Percentiles rank a stretch among this genome's conserved stretches.
Conservation (phyloP, 2,888 invertebrate genomes). For the Lepidonotus clava region DNA sequence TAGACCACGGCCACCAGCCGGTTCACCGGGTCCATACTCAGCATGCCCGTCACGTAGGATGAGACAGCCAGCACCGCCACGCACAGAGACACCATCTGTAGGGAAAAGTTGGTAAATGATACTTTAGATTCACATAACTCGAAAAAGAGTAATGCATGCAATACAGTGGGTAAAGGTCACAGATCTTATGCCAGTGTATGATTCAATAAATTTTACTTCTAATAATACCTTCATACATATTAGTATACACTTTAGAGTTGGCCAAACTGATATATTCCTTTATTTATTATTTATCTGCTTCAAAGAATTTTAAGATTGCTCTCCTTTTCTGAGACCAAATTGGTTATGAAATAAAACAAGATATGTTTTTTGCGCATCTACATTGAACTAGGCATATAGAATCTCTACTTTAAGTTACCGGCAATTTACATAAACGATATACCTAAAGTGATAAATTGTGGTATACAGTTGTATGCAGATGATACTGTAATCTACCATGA, state of each 20-base stretch:
- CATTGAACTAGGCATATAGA: no score
- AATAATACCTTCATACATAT: no score
- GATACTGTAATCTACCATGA: no score
- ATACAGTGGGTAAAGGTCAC: not conserved
- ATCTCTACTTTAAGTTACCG: no score
- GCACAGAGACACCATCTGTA: constrained; percentile 67
- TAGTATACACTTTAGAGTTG: no score
- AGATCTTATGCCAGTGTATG: not conserved
- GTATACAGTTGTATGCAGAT: no score
- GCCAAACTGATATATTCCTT: not conserved
- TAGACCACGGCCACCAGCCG: constrained; percentile 62
- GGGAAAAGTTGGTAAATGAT: not conserved
- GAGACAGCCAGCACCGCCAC: constrained; percentile 66
- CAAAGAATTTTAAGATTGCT: not conserved
- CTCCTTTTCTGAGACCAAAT: no score
- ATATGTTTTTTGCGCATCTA: no score
- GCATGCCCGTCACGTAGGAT: constrained; percentile 68
- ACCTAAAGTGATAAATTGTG: no score
- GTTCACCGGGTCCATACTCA: constrained; percentile 64
- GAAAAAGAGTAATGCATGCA: not conserved
- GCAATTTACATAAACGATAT: no score
- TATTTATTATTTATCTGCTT: not conserved
- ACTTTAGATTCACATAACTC: not conserved
- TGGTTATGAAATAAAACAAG: no score
- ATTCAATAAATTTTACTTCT: no score